These are phyloP conservation scores for Nomada ruficornis DNA, from an alignment of 2,888 invertebrate species.

Conservation along the genomic window DNA sequence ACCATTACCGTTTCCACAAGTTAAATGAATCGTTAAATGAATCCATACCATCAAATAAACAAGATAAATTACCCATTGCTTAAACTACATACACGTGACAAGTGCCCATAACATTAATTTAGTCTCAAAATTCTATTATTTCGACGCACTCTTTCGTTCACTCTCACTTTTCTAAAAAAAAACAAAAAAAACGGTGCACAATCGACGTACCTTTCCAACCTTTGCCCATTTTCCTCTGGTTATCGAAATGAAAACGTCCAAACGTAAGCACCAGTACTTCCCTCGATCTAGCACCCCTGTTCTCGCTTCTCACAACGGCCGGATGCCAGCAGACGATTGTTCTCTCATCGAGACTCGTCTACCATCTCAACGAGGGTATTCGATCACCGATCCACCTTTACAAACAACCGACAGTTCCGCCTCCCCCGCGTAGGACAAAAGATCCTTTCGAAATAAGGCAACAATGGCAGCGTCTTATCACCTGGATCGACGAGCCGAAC, in stretches of 20 bases:
- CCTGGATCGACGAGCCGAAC: slow-evolving; percentile 2
- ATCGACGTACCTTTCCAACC: slow-evolving; percentile 78
- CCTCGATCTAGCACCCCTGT: slow-evolving; percentile 20
- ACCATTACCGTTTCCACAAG: too few relatives aligned
- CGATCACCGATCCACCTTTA: slow-evolving; percentile 40
- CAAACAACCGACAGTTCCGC: neutral
- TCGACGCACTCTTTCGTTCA: too few relatives aligned
- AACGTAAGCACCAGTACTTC: neutral
- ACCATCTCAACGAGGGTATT: slow-evolving; percentile 27
- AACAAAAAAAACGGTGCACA: neutral
- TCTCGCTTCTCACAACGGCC: slow-evolving; percentile 13
- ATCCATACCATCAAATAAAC: too few relatives aligned
- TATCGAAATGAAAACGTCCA: neutral
- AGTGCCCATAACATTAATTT: too few relatives aligned
- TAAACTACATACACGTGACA: too few relatives aligned
- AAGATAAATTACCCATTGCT: too few relatives aligned
- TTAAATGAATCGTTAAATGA: too few relatives aligned
- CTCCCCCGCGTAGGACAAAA: slow-evolving; percentile 4
- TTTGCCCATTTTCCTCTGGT: slow-evolving; percentile 76
- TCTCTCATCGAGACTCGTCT: slow-evolving; percentile 21
- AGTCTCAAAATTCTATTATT: too few relatives aligned
- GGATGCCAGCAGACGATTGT: neutral
- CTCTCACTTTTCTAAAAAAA: neutral
- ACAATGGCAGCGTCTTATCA: slow-evolving; percentile 34
- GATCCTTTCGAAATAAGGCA: slow-evolving; percentile 16